Percentiles rank a stretch among this genome's conserved stretches.
Evolutionary conservation across 2,113 vertebrate species (phyloP).

Genomic region (Barnardius zonarius): DNA sequence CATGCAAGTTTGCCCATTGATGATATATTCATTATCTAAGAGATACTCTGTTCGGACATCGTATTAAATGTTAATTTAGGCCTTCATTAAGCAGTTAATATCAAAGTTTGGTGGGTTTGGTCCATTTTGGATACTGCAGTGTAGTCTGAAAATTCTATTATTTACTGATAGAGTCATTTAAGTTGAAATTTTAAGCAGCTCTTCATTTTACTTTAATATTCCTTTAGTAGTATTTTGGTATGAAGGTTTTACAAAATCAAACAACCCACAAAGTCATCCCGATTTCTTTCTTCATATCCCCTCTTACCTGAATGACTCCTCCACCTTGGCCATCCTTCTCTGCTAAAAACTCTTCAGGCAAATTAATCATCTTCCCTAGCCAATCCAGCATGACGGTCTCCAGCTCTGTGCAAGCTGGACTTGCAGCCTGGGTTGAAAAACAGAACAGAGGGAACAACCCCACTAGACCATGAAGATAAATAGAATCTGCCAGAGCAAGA

Average conservation of each 20-base stretch:
- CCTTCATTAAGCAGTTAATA: background rate
- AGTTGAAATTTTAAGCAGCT: background rate
- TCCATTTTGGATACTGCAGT: background rate
- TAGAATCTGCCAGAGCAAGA: background rate
- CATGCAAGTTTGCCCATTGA: background rate
- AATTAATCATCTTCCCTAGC: slow-evolving; percentile 91
- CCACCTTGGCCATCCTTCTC: slow-evolving; percentile 82
- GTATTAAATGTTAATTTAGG: background rate
- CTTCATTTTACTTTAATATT: background rate
- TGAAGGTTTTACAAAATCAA: background rate
- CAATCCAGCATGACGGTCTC: slow-evolving; percentile 97
- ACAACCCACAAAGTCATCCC: background rate
- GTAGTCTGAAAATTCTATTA: background rate
- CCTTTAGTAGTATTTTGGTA: background rate
- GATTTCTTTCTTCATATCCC: background rate
- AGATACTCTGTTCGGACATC: background rate
- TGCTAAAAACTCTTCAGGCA: slow-evolving; percentile 88
- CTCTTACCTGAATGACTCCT: slow-evolving; percentile 93
- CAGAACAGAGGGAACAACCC: background rate
- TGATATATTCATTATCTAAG: background rate
- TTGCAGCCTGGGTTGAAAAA: slow-evolving; percentile 80
- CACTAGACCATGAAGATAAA: background rate
- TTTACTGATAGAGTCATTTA: background rate
- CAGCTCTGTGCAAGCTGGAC: slow-evolving; percentile 94
- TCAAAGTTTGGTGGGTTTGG: background rate